Conservation (phyloP, 1,140 invertebrate genomes). For the Eufriesea mexicana region DNA sequence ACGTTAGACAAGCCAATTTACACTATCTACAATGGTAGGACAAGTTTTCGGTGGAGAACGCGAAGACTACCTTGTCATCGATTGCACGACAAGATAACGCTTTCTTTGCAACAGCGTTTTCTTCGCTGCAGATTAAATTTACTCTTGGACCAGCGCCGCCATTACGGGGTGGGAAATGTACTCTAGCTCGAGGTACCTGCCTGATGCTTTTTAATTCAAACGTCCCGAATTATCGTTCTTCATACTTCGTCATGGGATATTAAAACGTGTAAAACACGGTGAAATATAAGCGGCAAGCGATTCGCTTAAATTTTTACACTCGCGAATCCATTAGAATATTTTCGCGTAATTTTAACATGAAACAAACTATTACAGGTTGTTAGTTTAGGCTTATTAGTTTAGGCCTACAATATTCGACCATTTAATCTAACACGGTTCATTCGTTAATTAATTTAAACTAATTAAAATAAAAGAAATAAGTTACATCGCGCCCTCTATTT, state of each 20-base stretch:
- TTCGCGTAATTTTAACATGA: too few species aligned
- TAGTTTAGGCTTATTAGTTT: too few species aligned
- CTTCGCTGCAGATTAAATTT: slow-evolving; percentile 3
- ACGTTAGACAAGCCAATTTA: slow-evolving; percentile 3
- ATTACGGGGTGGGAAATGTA: background rate
- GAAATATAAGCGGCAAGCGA: background rate
- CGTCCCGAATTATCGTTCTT: background rate
- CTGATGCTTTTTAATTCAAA: background rate
- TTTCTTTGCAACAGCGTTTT: background rate
- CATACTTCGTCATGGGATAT: background rate
- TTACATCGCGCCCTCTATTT: too few species aligned
- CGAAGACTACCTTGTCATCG: background rate
- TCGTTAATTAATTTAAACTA: too few species aligned
- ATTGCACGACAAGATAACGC: slow-evolving; percentile 5
- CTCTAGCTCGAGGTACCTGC: background rate
- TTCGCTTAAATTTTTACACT: background rate
- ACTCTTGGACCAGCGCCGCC: background rate
- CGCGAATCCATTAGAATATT: background rate
- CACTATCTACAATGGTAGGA: background rate
- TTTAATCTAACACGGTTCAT: too few species aligned
- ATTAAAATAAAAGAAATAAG: too few species aligned
- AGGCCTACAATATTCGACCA: too few species aligned
- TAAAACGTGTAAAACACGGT: background rate
- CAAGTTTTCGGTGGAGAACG: background rate
- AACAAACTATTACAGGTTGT: too few species aligned